A percentile compares a stretch with the other conserved stretches of the same genome.
Evolutionary conservation across 1,140 invertebrate species (phyloP).

Genomic region (Andricus grossulariae): DNA sequence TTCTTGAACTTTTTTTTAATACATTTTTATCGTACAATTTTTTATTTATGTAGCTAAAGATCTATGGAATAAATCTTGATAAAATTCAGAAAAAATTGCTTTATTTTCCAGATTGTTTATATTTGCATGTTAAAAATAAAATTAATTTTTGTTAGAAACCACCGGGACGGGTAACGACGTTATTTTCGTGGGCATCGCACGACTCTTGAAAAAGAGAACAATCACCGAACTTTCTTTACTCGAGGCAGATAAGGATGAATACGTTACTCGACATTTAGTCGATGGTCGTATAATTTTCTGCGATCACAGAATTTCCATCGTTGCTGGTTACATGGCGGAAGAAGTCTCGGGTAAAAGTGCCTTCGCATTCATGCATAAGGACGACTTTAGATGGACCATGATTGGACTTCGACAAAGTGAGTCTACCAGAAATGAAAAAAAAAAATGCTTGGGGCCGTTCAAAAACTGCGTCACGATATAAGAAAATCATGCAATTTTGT

Average conservation of each 20-base stretch:
- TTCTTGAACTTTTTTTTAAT: no score
- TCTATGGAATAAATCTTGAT: no score
- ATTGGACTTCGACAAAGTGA: slow-evolving; percentile 90
- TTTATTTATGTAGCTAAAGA: no score
- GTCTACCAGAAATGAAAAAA: slow-evolving; percentile 51
- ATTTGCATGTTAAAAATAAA: background rate
- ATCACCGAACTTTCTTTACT: slow-evolving; percentile 82
- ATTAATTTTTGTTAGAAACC: slow-evolving; percentile 40
- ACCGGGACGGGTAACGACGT: slow-evolving; percentile 71
- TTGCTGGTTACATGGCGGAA: slow-evolving; percentile 89
- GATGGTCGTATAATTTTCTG: slow-evolving; percentile 90
- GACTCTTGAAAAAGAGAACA: slow-evolving; percentile 80
- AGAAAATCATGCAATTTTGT: no score
- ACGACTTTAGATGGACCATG: slow-evolving; percentile 89
- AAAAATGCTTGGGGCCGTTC: no score
- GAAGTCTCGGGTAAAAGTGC: slow-evolving; percentile 88
- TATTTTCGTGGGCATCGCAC: slow-evolving; percentile 83
- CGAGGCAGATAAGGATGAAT: slow-evolving; percentile 88
- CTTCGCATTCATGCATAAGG: slow-evolving; percentile 90
- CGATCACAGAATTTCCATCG: slow-evolving; percentile 89
- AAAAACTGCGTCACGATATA: no score
- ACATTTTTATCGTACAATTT: no score
- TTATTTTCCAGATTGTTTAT: no score
- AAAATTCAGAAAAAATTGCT: no score
- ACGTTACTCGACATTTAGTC: slow-evolving; percentile 88